Conservation (phyloP, 2,797 vertebrate species). For the Cetoscarus ocellatus region DNA sequence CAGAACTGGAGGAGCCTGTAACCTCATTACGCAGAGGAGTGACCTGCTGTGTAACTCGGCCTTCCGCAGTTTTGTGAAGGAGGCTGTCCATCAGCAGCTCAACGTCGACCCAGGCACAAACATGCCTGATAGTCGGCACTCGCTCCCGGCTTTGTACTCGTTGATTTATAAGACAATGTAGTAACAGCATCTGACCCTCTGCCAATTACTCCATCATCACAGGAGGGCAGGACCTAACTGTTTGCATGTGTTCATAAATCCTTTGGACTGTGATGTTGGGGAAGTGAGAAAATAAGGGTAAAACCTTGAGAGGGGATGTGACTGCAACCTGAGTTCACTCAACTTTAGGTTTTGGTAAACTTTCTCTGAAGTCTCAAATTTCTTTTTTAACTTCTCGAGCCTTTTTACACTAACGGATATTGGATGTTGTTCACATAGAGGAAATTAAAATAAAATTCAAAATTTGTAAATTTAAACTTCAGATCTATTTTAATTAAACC, state of each 20-base stretch:
- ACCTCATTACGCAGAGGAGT: conserved; percentile 77
- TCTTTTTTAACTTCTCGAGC: neutral
- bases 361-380: neutral
- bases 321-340: neutral
- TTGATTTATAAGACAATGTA: conserved; percentile 72
- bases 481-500: no score
- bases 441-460: no score
- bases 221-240: conserved; percentile 59
- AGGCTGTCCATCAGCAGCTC: conserved; percentile 68
- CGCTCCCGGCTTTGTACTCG: conserved; percentile 66
- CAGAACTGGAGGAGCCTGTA: conserved; percentile 64
- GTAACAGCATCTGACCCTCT: conserved; percentile 65
- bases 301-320: neutral
- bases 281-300: neutral
- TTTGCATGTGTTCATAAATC: conserved; percentile 57
- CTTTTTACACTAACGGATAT: neutral
- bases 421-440: no score
- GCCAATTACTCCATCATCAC: conserved; percentile 73
- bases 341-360: no score
- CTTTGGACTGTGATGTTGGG: neutral
- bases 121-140: conserved; percentile 48
- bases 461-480: no score
- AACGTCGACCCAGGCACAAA: conserved; percentile 65
- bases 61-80: conserved; percentile 51
- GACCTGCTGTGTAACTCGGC: conserved; percentile 60